phyloP scores from a whole-genome alignment of 1,140 invertebrate species.

The Camponotus vicinus region DNA sequence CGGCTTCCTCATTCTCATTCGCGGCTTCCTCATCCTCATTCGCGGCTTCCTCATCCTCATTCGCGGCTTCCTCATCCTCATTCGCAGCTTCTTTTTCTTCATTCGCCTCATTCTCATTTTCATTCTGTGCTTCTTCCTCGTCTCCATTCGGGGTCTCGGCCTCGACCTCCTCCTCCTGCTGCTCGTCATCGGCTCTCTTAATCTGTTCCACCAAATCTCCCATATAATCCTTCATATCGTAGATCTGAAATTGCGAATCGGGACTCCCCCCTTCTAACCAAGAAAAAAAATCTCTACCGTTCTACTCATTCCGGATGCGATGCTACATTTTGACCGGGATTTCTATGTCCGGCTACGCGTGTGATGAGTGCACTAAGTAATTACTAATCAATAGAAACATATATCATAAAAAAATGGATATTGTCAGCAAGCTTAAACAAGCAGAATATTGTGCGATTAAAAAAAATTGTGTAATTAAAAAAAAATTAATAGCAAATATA shows the following conservation, averaged over 20 bases:
- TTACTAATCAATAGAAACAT: constrained; percentile 23
- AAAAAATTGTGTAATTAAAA: not conserved
- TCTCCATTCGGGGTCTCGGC: constrained; percentile 25
- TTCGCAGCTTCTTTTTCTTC: too few relatives aligned
- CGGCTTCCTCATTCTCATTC: constrained; percentile 5
- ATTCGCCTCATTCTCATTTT: too few relatives aligned
- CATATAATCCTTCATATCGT: constrained; percentile 53
- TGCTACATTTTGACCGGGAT: constrained; percentile 28
- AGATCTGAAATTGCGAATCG: constrained; percentile 63
- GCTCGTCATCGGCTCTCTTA: constrained; percentile 65
- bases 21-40: not conserved
- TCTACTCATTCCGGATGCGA: constrained; percentile 25
- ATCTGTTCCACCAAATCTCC: constrained; percentile 73
- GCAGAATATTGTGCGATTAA: constrained; percentile 24
- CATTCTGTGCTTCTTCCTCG: not conserved
- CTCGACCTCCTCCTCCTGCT: constrained; percentile 30
- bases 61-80: not conserved
- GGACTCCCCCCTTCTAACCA: constrained; percentile 47
- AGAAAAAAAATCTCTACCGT: not conserved
- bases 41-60: not conserved
- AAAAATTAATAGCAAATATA: constrained; percentile 13
- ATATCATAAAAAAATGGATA: constrained; percentile 37
- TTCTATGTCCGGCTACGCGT: constrained; percentile 33
- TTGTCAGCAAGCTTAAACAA: not conserved
- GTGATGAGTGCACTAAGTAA: constrained; percentile 20